phyloP scores from a whole-genome alignment of 2,113 vertebrate genomes.

The Sinocyclocheilus rhinocerous region DNA sequence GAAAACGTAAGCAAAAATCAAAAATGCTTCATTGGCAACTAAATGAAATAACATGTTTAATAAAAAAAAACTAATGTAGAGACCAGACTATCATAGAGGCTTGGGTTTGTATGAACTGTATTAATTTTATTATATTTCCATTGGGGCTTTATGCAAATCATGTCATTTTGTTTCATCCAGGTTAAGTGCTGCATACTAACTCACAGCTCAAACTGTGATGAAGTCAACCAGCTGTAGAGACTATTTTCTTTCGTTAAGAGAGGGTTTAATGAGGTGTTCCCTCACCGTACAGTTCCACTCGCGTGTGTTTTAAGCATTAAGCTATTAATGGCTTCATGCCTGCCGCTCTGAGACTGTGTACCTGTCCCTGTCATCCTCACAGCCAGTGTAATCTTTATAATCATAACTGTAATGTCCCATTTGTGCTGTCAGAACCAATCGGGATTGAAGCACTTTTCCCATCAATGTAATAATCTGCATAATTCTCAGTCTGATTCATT shows the following conservation, averaged over 20 bases:
- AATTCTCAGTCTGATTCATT: constrained; percentile 57
- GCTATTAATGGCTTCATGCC: constrained; percentile 35
- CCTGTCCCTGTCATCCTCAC: background rate
- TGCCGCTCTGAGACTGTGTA: background rate
- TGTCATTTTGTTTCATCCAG: background rate
- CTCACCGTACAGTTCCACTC: background rate
- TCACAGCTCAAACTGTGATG: background rate
- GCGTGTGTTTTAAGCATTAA: background rate
- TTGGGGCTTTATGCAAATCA: background rate
- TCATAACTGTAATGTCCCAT: constrained; percentile 51
- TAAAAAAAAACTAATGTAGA: background rate
- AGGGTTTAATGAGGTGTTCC: constrained; percentile 43
- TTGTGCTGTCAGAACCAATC: constrained; percentile 52
- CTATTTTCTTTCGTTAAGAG: background rate
- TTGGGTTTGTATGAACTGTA: background rate
- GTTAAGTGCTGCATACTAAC: constrained; percentile 4
- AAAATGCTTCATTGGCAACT: too few species aligned
- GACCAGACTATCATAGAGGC: background rate
- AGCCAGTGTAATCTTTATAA: constrained; percentile 28
- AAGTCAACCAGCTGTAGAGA: background rate
- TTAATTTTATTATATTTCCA: background rate
- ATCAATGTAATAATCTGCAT: constrained; percentile 64
- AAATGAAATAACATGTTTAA: too few species aligned
- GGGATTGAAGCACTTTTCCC: constrained; percentile 54
- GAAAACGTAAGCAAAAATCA: too few species aligned